Evolutionary conservation across 2,888 invertebrate genomes (phyloP), one percentile per base, ranked within the genome.

Genomic region (Ptilodon capucinus): DNA sequence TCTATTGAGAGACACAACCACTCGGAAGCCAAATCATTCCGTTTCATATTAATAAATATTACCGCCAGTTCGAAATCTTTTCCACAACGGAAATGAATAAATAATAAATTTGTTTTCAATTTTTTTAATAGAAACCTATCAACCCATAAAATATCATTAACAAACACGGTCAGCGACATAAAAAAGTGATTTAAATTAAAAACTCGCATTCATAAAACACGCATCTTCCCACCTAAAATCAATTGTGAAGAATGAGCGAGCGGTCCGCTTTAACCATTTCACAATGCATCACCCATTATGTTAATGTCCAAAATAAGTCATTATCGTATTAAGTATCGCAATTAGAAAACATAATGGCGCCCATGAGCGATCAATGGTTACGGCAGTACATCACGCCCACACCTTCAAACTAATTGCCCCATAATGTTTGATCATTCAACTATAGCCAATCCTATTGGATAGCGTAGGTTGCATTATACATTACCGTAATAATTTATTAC

Each of bases 401-500:
- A 53, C 54, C 60, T 66, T 57, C 55, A 47, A 60, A 64, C 69
- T 76, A 78, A 81, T 79, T 76, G 68, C 72, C 68, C 64, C 68
- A 70, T 76, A 72, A 76, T 70, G 59, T 67, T 60, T 61, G 57
- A 56, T 58, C 55, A 48, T 58, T 61, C 58, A 52, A 51, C 48
- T 50, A 60, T 57, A 42, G 48, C 50, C 42, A 50, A 62, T 56
- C 61, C 46, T 47, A 51, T 54, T 53, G 48, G 46, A 53, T 48
- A 46, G 52, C 57, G 59, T 68, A 53, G 64, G 58, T 46, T 51
- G 51, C 48, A 60, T 57, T 30, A 30, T 42, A 34, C 18, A 14
- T 16, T 46, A 9, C 16, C 13, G 42, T 30, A 30, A 40, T 23
- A 40, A 48, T 25, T 19, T 38, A 38, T 19, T 19, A 38, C 19